A percentile compares a stretch with the other conserved stretches of the same genome.
Conservation (phyloP, 2,797 vertebrate species). For the Scolopax rusticola region DNA sequence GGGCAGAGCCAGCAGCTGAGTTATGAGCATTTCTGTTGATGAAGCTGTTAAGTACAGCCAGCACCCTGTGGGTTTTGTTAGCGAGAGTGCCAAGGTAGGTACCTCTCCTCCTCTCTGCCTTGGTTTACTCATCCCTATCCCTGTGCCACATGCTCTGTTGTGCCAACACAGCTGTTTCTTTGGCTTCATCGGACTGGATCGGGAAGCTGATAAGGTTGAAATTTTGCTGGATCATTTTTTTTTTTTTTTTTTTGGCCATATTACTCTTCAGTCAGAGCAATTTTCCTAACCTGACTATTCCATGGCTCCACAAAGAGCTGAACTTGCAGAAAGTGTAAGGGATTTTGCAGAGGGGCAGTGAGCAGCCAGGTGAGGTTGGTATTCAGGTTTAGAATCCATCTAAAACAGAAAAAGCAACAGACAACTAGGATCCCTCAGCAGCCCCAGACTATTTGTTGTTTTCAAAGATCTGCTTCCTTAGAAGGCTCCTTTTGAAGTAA, state of each 20-base stretch:
- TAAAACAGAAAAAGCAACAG: slow-evolving; percentile 37
- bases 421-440: slow-evolving; percentile 45
- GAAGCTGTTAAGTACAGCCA: not conserved
- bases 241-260: not conserved
- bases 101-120: not conserved
- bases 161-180: not conserved
- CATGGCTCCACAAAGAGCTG: not conserved
- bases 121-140: not conserved
- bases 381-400: not conserved
- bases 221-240: not conserved
- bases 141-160: not conserved
- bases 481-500: slow-evolving; percentile 65
- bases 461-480: slow-evolving; percentile 67
- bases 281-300: not conserved
- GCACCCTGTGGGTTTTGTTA: not conserved
- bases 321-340: not conserved
- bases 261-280: not conserved
- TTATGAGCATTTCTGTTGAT: not conserved
- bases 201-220: not conserved
- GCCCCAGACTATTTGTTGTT: slow-evolving; percentile 59
- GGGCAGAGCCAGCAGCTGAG: not conserved
- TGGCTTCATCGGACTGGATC: not conserved
- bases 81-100: not conserved
- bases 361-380: not conserved
- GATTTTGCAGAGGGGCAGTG: not conserved